Percentiles rank a stretch among this genome's conserved stretches.
These are phyloP conservation scores for Eupelmus urozonus DNA, from an alignment of 2,888 invertebrate genomes.

Conservation along the genomic window DNA sequence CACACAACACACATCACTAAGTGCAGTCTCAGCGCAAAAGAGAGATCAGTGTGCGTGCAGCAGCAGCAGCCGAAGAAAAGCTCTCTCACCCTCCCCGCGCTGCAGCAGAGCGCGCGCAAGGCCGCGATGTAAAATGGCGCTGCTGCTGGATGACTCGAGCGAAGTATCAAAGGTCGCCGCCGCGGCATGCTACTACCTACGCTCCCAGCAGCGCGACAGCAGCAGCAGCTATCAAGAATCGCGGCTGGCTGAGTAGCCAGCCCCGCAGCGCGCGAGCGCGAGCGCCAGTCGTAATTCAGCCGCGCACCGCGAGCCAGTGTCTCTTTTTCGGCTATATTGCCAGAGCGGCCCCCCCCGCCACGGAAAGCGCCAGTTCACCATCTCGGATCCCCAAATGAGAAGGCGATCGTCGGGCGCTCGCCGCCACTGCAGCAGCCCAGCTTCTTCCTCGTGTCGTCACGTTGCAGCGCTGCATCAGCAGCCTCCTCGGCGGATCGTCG, in stretches of 20 bases:
- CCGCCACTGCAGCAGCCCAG: slow-evolving; percentile 6
- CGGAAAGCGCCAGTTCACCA: no score
- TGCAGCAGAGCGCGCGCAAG: no score
- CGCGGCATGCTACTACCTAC: not conserved
- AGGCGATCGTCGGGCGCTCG: slow-evolving; percentile 23
- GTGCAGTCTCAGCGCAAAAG: no score
- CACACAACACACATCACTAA: no score
- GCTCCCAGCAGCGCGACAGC: not conserved
- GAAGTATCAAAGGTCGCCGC: slow-evolving; percentile 72
- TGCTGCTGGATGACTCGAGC: slow-evolving; percentile 73
- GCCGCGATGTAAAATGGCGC: slow-evolving; percentile 70
- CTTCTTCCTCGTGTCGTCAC: not conserved
- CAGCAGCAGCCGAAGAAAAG: no score
- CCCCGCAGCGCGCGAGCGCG: not conserved
- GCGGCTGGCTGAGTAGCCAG: not conserved
- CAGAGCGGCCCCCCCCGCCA: no score
- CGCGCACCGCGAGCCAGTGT: no score
- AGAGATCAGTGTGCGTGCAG: no score
- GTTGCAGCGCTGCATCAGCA: slow-evolving; percentile 1
- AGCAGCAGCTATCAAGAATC: not conserved
- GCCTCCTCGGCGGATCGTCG: slow-evolving; percentile 19
- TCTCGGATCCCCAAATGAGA: slow-evolving; percentile 42
- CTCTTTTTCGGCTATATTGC: no score
- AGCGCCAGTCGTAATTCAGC: no score
- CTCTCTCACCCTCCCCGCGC: no score